Conservation (phyloP, 2,797 vertebrate species). For the Propithecus deckenii region DNA sequence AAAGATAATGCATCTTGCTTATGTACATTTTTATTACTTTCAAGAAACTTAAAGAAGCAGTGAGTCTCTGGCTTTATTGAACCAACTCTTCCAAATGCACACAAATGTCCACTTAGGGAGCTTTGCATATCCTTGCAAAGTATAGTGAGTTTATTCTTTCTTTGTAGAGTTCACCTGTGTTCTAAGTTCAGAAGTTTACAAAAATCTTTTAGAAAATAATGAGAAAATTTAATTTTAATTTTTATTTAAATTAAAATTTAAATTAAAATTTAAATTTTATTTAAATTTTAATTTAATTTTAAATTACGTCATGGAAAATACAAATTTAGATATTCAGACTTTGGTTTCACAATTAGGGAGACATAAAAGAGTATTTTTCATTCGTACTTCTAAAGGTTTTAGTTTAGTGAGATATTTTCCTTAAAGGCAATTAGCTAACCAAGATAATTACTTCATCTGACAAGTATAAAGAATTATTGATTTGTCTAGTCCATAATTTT, state of each 20-base stretch:
- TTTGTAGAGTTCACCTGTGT: neutral
- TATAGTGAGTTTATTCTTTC: neutral
- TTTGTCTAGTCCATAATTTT: conserved; percentile 73
- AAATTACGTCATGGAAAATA: conserved; percentile 5
- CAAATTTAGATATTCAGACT: neutral
- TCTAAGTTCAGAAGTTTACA: neutral
- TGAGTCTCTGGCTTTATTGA: neutral
- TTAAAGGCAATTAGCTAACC: conserved; percentile 74
- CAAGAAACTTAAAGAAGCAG: neutral
- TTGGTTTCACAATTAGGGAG: neutral
- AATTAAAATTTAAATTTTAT: no score
- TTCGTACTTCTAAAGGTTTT: conserved; percentile 58
- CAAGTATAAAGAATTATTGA: conserved; percentile 76
- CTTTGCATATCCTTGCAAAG: neutral
- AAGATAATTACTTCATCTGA: conserved; percentile 75
- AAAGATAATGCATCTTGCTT: neutral
- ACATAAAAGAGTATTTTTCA: conserved; percentile 30
- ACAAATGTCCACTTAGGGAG: neutral
- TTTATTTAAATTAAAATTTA: no score
- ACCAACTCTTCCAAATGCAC: neutral
- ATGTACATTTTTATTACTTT: neutral
- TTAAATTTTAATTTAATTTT: neutral
- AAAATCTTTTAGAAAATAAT: neutral
- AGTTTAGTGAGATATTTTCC: conserved; percentile 65
- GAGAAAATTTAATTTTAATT: neutral